Base-by-base conservation (phyloP, 2,888 invertebrate species). In the Prenolepis imparis region DNA sequence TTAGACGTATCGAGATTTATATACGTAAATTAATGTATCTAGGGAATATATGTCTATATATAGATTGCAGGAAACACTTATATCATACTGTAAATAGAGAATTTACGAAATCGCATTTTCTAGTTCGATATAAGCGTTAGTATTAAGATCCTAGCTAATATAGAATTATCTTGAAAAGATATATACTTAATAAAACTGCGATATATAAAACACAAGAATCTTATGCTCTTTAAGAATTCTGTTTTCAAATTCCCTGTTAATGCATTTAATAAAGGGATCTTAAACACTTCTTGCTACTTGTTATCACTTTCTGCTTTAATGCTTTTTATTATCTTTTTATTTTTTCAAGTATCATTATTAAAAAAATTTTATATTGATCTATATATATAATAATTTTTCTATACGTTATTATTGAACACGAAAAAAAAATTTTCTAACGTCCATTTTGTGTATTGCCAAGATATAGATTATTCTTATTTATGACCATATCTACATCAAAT, bases 81-180 rank as follows among this genome's bases (percentile, higher is more conserved):
- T 90, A 89, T 89, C 89, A 89, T 87, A 90, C 87, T 90, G 90
- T 90, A 90, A 85, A 90, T 90, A 90, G 87, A 86, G 74, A 84
- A 87, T 80, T 80, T 87, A 89, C 74, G 88, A 63, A 90, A 85
- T 88, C 85, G 88, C 90, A 90, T 87, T 90, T 90, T 90, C 86
- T 90, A 90, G 88, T 66, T 88, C 88, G 85, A 87, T 85, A 82
- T 90, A 90, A 90, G 89, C 85, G 75, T 84, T 90, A 90, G 88
- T 73, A 67, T 88, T 90, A 90, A 90, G 89, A 83, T 83, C 77
- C 55, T 88, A 89, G 86, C 87, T 87, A 83, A 86, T 89, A 88
- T 89, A 88, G 85, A 90, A 88, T 86, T 86, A 85, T 87, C 89
- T 86, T 87, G 74, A 86, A 85, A 78, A 70, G 78, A 88, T 85